A percentile compares a stretch with the other conserved stretches of the same genome.
Conservation (phyloP, 1,140 invertebrate species). For the Eriocheir sinensis region DNA sequence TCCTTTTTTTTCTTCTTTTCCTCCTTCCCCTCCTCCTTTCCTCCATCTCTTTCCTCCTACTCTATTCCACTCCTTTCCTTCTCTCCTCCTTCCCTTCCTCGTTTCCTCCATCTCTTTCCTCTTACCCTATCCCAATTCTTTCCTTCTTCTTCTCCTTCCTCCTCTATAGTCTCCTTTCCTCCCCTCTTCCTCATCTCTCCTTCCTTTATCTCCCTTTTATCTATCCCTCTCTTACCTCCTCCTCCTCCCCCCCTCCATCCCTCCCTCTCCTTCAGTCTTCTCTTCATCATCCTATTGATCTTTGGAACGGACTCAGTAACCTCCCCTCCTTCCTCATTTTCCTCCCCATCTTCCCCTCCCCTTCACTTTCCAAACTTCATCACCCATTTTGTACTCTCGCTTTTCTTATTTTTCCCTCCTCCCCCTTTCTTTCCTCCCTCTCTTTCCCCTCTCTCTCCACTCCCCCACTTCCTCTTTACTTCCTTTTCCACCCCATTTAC, state of each 20-base stretch:
- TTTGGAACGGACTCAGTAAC: too few relatives aligned
- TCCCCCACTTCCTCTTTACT: too few relatives aligned
- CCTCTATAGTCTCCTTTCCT: not conserved
- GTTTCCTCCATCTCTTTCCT: not conserved
- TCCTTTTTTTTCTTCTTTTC: not conserved
- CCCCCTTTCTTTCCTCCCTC: not conserved
- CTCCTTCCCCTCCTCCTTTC: not conserved
- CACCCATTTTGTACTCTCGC: not conserved
- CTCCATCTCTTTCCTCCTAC: not conserved
- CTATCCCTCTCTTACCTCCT: not conserved
- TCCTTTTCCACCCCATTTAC: too few relatives aligned
- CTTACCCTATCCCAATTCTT: not conserved
- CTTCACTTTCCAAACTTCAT: too few relatives aligned
- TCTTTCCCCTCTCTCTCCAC: not conserved
- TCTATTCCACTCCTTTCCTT: not conserved
- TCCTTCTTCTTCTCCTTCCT: not conserved
- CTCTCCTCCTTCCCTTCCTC: not conserved
- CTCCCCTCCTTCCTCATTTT: too few relatives aligned
- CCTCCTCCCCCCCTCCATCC: not conserved
- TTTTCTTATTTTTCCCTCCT: not conserved
- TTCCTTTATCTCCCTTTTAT: too few relatives aligned
- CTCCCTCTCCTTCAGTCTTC: too few relatives aligned
- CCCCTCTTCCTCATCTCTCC: not conserved
- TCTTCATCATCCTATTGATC: too few relatives aligned
- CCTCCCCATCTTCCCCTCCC: too few relatives aligned